Percentiles rank a stretch among this genome's conserved stretches.
Conservation (phyloP, 2,113 vertebrate genomes). For the Junco hyemalis region DNA sequence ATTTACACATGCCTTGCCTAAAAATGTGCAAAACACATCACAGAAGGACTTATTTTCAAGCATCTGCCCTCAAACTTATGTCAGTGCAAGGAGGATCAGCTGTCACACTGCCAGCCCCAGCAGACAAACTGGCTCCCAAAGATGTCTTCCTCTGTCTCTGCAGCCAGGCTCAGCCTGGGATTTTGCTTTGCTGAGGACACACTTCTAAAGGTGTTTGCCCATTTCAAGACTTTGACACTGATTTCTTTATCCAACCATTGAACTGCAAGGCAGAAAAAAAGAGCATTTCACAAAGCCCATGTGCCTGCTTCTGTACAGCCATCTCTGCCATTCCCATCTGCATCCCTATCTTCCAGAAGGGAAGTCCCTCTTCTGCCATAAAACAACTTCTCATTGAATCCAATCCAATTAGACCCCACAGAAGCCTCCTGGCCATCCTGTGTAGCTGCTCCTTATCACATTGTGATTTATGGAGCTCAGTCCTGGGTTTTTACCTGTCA, state of each 20-base stretch:
- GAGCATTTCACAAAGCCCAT: background rate
- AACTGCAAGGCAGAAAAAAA: background rate
- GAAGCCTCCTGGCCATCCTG: background rate
- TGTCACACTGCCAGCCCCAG: background rate
- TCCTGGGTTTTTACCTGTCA: background rate
- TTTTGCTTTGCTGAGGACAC: background rate
- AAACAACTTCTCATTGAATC: background rate
- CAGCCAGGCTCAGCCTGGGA: background rate
- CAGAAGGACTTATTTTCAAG: constrained; percentile 3
- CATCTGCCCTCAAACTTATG: constrained; percentile 16
- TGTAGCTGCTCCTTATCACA: background rate
- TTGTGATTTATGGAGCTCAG: constrained; percentile 16
- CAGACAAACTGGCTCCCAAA: constrained; percentile 12
- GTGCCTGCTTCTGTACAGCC: background rate
- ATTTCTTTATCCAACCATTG: background rate
- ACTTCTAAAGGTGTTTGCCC: background rate
- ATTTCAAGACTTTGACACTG: background rate
- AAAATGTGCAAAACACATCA: constrained; percentile 34
- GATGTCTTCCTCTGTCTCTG: background rate
- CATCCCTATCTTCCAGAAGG: background rate
- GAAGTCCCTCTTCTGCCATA: background rate
- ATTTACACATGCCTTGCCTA: constrained; percentile 6
- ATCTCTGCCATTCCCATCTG: background rate
- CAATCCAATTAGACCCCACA: background rate
- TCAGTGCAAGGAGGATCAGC: background rate